Evolutionary conservation across 37 sponge, comb jelly and placozoan species (phyloP).

Genomic region (Petrosia ficiformis): DNA sequence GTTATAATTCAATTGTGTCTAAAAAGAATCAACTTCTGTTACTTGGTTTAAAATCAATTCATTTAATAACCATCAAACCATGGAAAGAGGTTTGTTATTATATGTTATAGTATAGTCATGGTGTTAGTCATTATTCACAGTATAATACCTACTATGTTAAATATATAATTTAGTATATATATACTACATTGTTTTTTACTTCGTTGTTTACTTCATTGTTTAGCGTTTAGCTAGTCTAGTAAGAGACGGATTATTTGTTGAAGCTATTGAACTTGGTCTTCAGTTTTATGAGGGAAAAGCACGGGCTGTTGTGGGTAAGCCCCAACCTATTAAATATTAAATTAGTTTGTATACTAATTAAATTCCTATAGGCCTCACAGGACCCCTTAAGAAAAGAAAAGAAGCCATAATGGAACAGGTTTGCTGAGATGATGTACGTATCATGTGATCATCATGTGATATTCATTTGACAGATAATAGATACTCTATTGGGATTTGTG

Average conservation of each 20-base stretch:
- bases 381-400: constrained; percentile 36
- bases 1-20: constrained; percentile 68
- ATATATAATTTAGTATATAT: background rate
- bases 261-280: constrained; percentile 67
- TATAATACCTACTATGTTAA: background rate
- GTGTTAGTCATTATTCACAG: background rate
- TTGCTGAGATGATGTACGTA: background rate
- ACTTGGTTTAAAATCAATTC: constrained; percentile 60
- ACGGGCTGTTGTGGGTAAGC: constrained; percentile 58
- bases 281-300: constrained; percentile 64
- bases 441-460: background rate
- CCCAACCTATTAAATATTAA: background rate
- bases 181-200: background rate
- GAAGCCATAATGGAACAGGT: constrained; percentile 62
- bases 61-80: constrained; percentile 59
- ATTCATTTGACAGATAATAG: constrained; percentile 27
- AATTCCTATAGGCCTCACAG: constrained; percentile 43
- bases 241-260: constrained; percentile 39
- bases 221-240: constrained; percentile 65
- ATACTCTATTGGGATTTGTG: constrained; percentile 50
- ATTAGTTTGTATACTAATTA: background rate
- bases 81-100: constrained; percentile 72
- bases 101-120: too few species aligned
- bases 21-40: constrained; percentile 36
- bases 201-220: background rate